Evolutionary conservation across 1,140 invertebrate genomes (phyloP), one percentile per base, ranked within the genome.

Genomic region (Eufriesea mexicana): DNA sequence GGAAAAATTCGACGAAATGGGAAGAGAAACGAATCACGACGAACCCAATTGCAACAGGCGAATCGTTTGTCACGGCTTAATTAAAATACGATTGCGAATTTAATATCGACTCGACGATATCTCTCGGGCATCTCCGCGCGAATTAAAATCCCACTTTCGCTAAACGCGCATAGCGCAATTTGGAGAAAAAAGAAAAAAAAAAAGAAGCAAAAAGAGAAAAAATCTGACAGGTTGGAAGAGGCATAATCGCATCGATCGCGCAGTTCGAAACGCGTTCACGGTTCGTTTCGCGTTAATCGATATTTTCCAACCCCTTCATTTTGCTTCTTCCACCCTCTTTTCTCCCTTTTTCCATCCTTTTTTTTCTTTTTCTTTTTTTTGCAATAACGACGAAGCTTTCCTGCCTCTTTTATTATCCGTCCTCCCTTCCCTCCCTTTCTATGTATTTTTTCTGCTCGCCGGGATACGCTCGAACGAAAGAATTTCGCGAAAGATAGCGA

Each of bases 401-500:
- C 28, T 7, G 1, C 5, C 35, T 68, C 14, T 10, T 68, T 71
- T 79, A 42, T 47, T 54, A 42, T 47, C 10, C 54, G 42, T 62
- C 55, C 51, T 71, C 55, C 8, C n/a, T 9, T 45, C 45, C 54
- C 20, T 47, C 51, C 35, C 25, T 42, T 47, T 10, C 10, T n/a
- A 18, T 20, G 49, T 71, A 20, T 61, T 20, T 67, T 42, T 49
- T 6, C 6, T 18, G 57, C 67, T 47, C 45, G 76, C 68, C 45
- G 55, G 20, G 42, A 72, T 47, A 54, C 28, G 14, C 51, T 8
- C 42, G 61, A 23, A 72, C 54, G 67, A 67, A 57, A 55, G 72
- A 64, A 72, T 84, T 70, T 59, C 42, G 23, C 35, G 61, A 71
- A 74, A 55, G 47, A 66, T 45, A 57, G 62, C 28, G 42, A 61